Base-by-base conservation (phyloP, 1,140 invertebrate species). In the Galendromus occidentalis region DNA sequence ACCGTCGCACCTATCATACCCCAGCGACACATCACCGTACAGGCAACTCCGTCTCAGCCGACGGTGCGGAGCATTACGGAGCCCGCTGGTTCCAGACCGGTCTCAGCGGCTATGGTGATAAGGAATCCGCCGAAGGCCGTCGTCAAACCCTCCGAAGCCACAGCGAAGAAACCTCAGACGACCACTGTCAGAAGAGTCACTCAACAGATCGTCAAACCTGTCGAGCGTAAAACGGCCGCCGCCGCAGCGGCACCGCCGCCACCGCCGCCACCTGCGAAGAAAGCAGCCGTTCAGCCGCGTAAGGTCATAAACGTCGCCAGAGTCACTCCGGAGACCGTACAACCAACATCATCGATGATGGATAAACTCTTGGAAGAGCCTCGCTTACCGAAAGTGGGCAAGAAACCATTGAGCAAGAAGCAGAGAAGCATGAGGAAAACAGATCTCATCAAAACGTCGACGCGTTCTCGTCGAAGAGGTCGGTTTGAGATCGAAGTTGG, bases 381-480 rank as follows among this genome's bases (percentile, higher is more conserved):
- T 33, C 25, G 25, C 17, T 18, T 59, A 33, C 51, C 51, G 17
- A 59, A 59, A 9, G 14, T 59, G 12, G 33, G 51, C 22, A 59
- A 59, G 20, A 59, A 59, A 33, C 51, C 51, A 20, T 33, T 59
- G 22, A 59, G 25, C 22, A 59, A 59, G 9, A 59, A 59, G 51
- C 51, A 59, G 33, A 59, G 33, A 22, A 59, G 51, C 33, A 59
- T 59, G 51, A 17, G 51, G 14, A 59, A 59, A 59, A 59, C 51
- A 29, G 51, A 59, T 59, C 51, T 59, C 51, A 59, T 59, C 51
- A 59, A 59, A 22, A 59, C 51, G 25, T 59, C 51, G 2, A 59
- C 51, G 1, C 12, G 51, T 1, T 59, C 51, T 29, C 51, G 51
- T 17, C 51, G 51, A 14, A 59, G 51, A 59, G 51, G 51, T 59